phyloP scores from a whole-genome alignment of 2,888 invertebrate genomes.

The Stenodema calcarata region DNA sequence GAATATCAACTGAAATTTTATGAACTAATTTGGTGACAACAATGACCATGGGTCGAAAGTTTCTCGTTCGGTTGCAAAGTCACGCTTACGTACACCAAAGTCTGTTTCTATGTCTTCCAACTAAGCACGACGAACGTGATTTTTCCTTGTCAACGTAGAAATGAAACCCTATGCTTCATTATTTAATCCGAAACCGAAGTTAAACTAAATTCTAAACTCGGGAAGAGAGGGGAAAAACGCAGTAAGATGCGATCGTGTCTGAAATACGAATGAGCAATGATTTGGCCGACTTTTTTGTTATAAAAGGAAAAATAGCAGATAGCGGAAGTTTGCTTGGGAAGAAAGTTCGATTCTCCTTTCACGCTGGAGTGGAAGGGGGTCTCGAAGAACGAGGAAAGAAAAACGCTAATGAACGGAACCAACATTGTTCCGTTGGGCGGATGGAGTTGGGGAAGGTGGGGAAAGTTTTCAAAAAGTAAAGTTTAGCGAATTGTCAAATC shows the following conservation, averaged over 20 bases:
- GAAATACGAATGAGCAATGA: not conserved
- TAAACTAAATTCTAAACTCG: not conserved
- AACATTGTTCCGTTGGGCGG: not conserved
- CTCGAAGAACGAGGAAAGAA: not conserved
- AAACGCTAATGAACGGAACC: not conserved
- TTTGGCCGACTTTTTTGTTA: not conserved
- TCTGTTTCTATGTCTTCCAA: no score
- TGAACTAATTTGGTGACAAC: no score
- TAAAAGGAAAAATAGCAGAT: not conserved
- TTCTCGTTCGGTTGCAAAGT: no score
- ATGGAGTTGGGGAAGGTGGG: not conserved
- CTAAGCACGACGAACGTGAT: no score
- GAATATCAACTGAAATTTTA: no score
- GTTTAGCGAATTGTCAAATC: slow-evolving; percentile 13
- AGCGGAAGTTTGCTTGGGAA: not conserved
- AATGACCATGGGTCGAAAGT: no score
- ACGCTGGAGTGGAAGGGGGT: not conserved
- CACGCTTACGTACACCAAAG: no score
- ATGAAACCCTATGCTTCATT: not conserved
- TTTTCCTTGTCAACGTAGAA: no score
- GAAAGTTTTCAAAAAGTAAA: not conserved
- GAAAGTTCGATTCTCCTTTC: not conserved
- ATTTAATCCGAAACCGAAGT: not conserved
- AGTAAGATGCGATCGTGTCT: not conserved
- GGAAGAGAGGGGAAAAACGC: not conserved